phyloP scores from a whole-genome alignment of 2,888 invertebrate species.

The Idaea straminata region DNA sequence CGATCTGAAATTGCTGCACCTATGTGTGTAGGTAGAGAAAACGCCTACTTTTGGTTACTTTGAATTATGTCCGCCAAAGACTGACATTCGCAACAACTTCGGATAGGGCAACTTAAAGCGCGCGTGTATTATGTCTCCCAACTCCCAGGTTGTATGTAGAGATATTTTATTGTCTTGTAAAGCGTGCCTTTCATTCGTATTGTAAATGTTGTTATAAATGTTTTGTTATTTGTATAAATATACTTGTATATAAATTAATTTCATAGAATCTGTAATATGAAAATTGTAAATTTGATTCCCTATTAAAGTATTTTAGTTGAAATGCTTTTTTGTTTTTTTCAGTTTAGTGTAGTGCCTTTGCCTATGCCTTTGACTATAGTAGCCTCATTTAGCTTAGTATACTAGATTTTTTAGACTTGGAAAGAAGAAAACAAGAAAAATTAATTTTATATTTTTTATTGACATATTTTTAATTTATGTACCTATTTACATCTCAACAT shows the following conservation, averaged over 20 bases:
- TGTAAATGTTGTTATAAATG: conserved; percentile 43
- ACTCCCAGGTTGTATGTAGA: conserved; percentile 12
- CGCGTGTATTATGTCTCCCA: not conserved
- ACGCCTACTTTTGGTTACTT: too few relatives aligned
- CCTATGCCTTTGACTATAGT: too few relatives aligned
- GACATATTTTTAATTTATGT: conserved; percentile 46
- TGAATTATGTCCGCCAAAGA: too few relatives aligned
- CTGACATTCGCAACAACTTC: not conserved
- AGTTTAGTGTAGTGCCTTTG: not conserved
- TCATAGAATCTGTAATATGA: conserved; percentile 48
- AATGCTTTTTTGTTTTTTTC: conserved; percentile 14
- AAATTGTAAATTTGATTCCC: conserved; percentile 68
- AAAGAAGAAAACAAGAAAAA: conserved; percentile 20
- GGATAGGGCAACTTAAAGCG: not conserved
- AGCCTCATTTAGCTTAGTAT: not conserved
- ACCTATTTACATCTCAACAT: conserved; percentile 63
- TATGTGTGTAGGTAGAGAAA: conserved; percentile 11
- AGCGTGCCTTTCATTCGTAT: conserved; percentile 51
- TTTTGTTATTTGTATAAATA: conserved; percentile 32
- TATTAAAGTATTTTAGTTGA: conserved; percentile 47
- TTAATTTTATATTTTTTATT: conserved; percentile 64
- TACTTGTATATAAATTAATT: conserved; percentile 26
- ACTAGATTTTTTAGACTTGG: not conserved
- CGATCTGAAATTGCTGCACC: conserved; percentile 15
- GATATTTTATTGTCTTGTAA: conserved; percentile 17